Conservation (phyloP, 2,888 invertebrate genomes). For the Ephialtes manifestator region DNA sequence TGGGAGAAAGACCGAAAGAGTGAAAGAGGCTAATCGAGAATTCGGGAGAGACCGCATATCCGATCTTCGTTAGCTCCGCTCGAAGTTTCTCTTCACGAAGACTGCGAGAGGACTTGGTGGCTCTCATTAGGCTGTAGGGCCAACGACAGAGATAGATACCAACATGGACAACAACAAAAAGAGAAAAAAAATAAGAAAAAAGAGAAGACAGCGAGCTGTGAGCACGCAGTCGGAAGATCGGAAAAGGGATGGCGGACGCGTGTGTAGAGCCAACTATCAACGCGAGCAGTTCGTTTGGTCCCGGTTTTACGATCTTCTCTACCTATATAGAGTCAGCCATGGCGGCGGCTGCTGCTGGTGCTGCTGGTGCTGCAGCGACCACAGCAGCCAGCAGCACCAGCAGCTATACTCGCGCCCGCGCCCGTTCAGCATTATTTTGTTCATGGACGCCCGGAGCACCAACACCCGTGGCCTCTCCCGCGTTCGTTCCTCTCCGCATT, state of each 20-base stretch:
- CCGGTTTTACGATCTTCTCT: conserved; percentile 81
- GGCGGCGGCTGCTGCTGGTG: conserved; percentile 41
- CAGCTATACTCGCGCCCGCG: conserved; percentile 47
- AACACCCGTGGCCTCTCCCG: conserved; percentile 60
- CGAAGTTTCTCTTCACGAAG: conserved; percentile 40
- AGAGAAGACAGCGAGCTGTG: conserved; percentile 24
- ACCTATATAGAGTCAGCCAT: conserved; percentile 59
- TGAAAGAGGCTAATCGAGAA: conserved; percentile 23
- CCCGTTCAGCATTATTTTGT: conserved; percentile 81
- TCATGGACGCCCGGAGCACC: conserved; percentile 72
- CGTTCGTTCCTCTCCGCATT: conserved; percentile 34
- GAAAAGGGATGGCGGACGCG: conserved; percentile 69
- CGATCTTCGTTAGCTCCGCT: conserved; percentile 57
- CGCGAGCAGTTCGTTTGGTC: conserved; percentile 81
- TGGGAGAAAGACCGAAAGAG: neutral
- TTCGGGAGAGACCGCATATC: conserved; percentile 38
- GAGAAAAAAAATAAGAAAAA: no score
- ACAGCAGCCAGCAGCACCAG: conserved; percentile 39
- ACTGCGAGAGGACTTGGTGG: neutral
- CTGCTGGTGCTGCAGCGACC: conserved; percentile 43
- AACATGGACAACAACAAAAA: neutral
- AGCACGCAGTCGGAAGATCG: conserved; percentile 49
- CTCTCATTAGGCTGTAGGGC: conserved; percentile 58
- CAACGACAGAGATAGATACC: conserved; percentile 23
- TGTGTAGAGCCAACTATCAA: conserved; percentile 79